A percentile compares a stretch with the other conserved stretches of the same genome.
Conservation (phyloP, 1,140 invertebrate species). For the Drosophila subpulchrella region DNA sequence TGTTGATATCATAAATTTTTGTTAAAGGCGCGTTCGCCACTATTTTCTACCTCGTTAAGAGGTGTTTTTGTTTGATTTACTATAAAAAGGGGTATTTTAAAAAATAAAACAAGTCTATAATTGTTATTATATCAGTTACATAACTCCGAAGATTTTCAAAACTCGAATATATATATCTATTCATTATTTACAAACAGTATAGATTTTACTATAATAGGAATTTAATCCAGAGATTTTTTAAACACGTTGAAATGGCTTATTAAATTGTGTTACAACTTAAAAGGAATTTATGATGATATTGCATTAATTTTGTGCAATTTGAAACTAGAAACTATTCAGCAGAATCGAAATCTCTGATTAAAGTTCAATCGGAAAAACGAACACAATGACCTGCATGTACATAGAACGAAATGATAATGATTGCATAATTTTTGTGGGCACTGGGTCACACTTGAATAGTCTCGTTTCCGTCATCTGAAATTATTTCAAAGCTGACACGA, state of each 20-base stretch:
- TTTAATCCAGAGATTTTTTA: too few species aligned
- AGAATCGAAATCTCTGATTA: neutral
- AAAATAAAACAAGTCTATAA: neutral
- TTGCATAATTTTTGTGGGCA: constrained; percentile 18
- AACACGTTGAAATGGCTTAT: too few species aligned
- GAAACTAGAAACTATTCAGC: neutral
- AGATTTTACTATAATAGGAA: too few species aligned
- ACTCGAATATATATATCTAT: too few species aligned
- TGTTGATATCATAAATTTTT: too few species aligned
- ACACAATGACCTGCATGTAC: neutral
- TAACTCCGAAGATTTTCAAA: too few species aligned
- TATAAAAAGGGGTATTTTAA: neutral
- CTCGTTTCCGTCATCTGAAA: constrained; percentile 25
- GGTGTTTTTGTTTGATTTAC: too few species aligned
- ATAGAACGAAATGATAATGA: neutral
- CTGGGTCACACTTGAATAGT: constrained; percentile 32
- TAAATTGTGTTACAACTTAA: neutral
- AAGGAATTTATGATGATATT: neutral
- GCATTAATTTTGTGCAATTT: too few species aligned
- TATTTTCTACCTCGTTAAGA: too few species aligned
- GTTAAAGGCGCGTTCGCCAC: too few species aligned
- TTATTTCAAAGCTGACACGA: constrained; percentile 46
- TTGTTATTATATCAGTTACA: neutral
- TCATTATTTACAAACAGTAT: too few species aligned
- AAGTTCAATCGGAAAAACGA: neutral